These are phyloP conservation scores for Stomatorhinus ivindoensis DNA, from an alignment of 2,113 vertebrate species.

Conservation along the genomic window DNA sequence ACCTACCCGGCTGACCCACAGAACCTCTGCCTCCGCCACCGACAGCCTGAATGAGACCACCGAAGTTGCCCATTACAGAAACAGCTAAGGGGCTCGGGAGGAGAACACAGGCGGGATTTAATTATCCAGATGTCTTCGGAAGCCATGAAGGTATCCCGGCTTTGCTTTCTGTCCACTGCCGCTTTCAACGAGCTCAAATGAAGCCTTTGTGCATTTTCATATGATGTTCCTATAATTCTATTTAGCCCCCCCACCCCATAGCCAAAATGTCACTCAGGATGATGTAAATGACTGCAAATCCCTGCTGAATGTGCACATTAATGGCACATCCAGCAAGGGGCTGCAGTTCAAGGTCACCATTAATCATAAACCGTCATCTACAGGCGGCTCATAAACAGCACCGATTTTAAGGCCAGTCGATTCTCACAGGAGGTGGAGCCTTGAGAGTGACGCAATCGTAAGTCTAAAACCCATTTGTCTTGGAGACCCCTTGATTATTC, in stretches of 20 bases:
- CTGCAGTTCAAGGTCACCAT: neutral
- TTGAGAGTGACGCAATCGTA: neutral
- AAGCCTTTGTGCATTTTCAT: neutral
- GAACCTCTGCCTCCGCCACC: neutral
- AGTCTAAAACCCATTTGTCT: neutral
- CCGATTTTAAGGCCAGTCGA: neutral
- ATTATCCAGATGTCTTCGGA: neutral
- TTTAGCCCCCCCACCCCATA: neutral
- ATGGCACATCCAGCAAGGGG: neutral
- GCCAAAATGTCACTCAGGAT: neutral
- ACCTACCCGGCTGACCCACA: neutral
- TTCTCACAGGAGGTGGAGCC: neutral
- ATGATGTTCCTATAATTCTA: neutral
- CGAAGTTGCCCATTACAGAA: neutral
- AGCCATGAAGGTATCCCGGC: neutral
- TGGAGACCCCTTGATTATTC: slow-evolving; percentile 47
- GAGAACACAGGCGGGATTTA: neutral
- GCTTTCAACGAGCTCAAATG: neutral
- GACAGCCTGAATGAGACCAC: neutral
- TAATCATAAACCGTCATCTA: neutral
- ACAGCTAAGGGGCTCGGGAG: neutral
- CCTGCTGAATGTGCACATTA: too few species aligned
- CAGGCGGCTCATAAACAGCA: neutral
- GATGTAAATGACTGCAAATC: neutral
- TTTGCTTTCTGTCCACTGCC: neutral